Evolutionary conservation across 2,113 vertebrate genomes (phyloP).

Genomic region (Chaetodon trifascialis): DNA sequence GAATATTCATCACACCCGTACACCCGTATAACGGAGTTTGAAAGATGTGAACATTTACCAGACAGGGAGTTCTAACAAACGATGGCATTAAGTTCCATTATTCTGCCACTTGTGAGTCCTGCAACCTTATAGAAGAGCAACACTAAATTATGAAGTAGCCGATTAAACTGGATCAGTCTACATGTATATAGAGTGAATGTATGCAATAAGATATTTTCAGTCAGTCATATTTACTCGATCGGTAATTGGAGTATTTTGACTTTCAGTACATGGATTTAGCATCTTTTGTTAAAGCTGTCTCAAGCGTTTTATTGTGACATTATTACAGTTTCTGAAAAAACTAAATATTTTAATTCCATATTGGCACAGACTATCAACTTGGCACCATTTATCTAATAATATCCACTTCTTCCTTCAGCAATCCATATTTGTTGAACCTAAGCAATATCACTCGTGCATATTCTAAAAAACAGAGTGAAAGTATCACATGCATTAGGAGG

Average conservation of each 20-base stretch:
- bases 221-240: not conserved
- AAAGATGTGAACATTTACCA: too few species aligned
- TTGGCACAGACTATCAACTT: not conserved
- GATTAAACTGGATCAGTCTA: too few species aligned
- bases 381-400: not conserved
- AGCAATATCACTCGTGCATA: constrained; percentile 11
- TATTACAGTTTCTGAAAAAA: not conserved
- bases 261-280: not conserved
- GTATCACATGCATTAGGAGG: not conserved
- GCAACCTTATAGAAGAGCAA: too few species aligned
- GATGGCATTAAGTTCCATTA: too few species aligned
- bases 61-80: too few species aligned
- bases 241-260: not conserved
- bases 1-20: too few species aligned
- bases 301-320: not conserved
- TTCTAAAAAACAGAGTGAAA: constrained; percentile 8
- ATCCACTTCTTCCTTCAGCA: not conserved
- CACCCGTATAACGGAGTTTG: too few species aligned
- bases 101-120: too few species aligned
- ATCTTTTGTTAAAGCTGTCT: not conserved
- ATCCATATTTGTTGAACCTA: not conserved
- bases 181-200: too few species aligned
- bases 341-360: not conserved
- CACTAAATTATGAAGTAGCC: too few species aligned
- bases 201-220: not conserved